Conservation (phyloP, 2,888 invertebrate genomes). For the Punctoribates punctum region DNA sequence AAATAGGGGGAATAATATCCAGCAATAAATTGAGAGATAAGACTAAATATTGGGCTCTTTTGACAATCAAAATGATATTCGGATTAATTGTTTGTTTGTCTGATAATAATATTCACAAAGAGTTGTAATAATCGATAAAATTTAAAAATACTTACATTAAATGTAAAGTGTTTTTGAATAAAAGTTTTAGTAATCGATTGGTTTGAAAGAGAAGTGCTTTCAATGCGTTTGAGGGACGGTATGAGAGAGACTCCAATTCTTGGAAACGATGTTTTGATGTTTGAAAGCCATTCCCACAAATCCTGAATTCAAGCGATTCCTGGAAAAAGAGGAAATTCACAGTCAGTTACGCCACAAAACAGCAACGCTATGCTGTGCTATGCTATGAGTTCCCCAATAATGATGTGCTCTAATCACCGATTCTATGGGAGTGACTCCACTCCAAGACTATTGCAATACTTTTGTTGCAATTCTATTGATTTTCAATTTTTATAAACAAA, state of each 20-base stretch:
- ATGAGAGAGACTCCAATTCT: not conserved
- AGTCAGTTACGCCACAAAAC: not conserved
- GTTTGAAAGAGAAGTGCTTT: not conserved
- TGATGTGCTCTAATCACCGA: too few species aligned
- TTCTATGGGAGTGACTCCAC: too few species aligned
- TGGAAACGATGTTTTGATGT: slow-evolving; percentile 13
- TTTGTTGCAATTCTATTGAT: too few species aligned
- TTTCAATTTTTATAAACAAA: too few species aligned
- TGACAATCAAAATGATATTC: not conserved
- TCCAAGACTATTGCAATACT: too few species aligned
- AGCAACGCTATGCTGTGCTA: not conserved
- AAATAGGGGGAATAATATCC: too few species aligned
- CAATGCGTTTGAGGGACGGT: too few species aligned
- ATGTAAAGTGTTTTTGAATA: too few species aligned
- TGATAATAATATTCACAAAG: not conserved
- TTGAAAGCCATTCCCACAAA: slow-evolving; percentile 1
- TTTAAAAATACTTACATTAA: not conserved
- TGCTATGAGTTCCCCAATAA: not conserved
- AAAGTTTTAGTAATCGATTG: not conserved
- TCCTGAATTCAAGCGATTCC: not conserved
- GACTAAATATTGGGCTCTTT: too few species aligned
- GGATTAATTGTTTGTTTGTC: not conserved
- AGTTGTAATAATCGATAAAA: not conserved
- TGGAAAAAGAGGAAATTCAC: slow-evolving; percentile 18
- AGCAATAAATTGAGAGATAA: too few species aligned